Conservation (phyloP, 2,888 invertebrate genomes). For the Agonum fuliginosum region DNA sequence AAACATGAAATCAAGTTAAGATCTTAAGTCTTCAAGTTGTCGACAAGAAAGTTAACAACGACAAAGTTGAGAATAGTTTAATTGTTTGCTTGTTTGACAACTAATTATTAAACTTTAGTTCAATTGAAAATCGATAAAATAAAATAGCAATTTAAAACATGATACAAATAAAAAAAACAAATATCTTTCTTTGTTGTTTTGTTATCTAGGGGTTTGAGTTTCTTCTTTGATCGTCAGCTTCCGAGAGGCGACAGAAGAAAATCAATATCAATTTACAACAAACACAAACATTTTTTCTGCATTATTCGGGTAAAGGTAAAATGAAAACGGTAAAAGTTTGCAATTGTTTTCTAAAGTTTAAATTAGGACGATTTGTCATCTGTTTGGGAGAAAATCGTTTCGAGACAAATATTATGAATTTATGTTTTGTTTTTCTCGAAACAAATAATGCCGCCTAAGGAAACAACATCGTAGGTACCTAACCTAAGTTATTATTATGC, state of each 20-base stretch:
- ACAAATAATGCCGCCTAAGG: no score
- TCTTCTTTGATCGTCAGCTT: conserved; percentile 18
- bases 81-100: not conserved
- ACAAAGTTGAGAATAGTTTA: no score
- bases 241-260: conserved; percentile 13
- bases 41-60: no score
- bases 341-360: conserved; percentile 1
- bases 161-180: not conserved
- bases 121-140: not conserved
- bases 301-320: not conserved
- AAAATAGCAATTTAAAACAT: not conserved
- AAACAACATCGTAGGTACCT: no score
- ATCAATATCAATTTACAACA: conserved; percentile 27
- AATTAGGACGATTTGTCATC: not conserved
- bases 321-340: not conserved
- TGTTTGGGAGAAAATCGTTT: no score
- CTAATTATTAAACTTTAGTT: no score
- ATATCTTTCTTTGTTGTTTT: not conserved
- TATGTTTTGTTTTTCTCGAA: no score
- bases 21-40: no score
- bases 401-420: not conserved
- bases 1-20: no score
- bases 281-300: conserved; percentile 2
- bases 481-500: no score
- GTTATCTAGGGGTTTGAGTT: conserved; percentile 2